A percentile compares a stretch with the other conserved stretches of the same genome.
phyloP scores from a whole-genome alignment of 1,140 invertebrate species.

The Musca vetustissima region DNA sequence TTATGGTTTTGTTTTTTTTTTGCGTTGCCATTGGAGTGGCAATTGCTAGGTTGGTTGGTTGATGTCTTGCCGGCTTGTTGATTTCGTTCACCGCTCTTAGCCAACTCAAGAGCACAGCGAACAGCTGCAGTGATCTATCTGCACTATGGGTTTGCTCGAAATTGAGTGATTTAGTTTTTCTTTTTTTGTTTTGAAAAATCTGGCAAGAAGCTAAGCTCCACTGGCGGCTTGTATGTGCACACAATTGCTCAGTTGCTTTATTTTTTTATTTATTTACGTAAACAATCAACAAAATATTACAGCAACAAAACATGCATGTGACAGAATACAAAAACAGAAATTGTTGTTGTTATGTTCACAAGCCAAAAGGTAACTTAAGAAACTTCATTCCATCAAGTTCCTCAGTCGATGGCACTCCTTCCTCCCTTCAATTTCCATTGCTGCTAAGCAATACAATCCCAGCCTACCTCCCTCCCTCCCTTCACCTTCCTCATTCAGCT shows the following conservation, averaged over 20 bases:
- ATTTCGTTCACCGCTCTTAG: not conserved
- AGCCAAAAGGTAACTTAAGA: conserved; percentile 1
- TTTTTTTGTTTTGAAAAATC: conserved; percentile 8
- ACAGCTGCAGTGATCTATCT: not conserved
- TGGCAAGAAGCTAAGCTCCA: not conserved
- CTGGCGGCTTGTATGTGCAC: not conserved
- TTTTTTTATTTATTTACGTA: conserved; percentile 23
- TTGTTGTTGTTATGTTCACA: not conserved
- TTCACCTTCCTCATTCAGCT: too few relatives aligned
- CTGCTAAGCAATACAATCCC: too few relatives aligned
- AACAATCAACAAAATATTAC: not conserved
- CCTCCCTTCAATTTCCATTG: too few relatives aligned
- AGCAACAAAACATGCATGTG: not conserved
- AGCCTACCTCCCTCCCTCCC: too few relatives aligned
- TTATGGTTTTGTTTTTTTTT: not conserved
- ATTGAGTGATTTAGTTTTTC: conserved; percentile 21
- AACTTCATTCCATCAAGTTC: not conserved
- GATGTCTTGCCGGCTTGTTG: too few relatives aligned
- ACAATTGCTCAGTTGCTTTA: too few relatives aligned
- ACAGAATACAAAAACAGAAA: not conserved
- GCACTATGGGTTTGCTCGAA: not conserved
- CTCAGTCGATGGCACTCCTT: too few relatives aligned
- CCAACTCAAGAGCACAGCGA: conserved; percentile 1
- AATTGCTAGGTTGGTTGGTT: too few relatives aligned
- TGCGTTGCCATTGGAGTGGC: not conserved